A percentile compares a stretch with the other conserved stretches of the same genome.
Conservation (phyloP, 2,888 invertebrate genomes). For the Protonemura montana region DNA sequence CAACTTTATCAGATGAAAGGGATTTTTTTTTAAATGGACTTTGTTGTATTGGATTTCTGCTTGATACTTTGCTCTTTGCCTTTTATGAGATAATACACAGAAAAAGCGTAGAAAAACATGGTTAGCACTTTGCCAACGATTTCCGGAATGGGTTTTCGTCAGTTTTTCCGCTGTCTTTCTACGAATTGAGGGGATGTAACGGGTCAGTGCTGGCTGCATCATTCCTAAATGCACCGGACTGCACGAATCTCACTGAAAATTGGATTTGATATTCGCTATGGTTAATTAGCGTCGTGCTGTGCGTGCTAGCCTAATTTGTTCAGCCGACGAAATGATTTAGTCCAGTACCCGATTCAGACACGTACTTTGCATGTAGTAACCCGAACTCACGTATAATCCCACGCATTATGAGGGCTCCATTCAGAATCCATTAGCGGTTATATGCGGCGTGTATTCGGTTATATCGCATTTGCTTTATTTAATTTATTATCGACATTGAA, state of each 20-base stretch:
- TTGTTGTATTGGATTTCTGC: conserved; percentile 12
- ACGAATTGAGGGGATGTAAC: too few relatives aligned
- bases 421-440: conserved; percentile 7
- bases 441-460: neutral
- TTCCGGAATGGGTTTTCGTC: too few relatives aligned
- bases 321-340: neutral
- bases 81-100: neutral
- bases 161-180: too few relatives aligned
- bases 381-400: neutral
- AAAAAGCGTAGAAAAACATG: neutral
- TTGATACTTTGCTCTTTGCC: neutral
- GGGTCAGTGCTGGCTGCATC: too few relatives aligned
- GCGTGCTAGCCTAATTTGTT: neutral
- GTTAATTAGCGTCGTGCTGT: neutral
- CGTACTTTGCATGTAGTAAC: neutral
- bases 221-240: neutral
- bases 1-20: conserved; percentile 12
- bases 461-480: neutral
- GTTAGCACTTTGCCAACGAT: neutral
- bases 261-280: conserved; percentile 3
- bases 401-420: conserved; percentile 5
- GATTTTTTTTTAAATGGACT: conserved; percentile 3
- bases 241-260: neutral
- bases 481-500: neutral
- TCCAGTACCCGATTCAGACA: neutral